Percentiles rank a stretch among this genome's conserved stretches.
phyloP scores from a whole-genome alignment of 2,888 invertebrate genomes.

The Spicauda simplicius region DNA sequence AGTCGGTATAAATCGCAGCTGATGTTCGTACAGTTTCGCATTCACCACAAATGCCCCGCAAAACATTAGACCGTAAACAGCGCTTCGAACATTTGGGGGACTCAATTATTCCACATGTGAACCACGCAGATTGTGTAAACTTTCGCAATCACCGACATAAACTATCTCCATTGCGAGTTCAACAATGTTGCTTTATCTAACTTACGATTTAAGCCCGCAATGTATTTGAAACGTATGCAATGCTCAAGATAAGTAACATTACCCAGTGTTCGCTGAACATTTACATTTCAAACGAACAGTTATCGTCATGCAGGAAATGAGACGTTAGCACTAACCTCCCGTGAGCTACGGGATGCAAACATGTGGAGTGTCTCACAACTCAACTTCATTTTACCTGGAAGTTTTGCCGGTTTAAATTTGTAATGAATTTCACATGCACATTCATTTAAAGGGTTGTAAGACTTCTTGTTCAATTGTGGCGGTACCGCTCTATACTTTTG shows the following conservation, averaged over 20 bases:
- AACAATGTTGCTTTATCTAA: constrained; percentile 26
- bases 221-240: constrained; percentile 29
- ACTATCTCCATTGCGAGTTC: constrained; percentile 33
- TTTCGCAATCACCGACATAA: constrained; percentile 29
- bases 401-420: constrained; percentile 13
- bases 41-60: constrained; percentile 31
- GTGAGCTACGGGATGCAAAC: constrained; percentile 33
- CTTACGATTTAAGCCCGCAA: constrained; percentile 23
- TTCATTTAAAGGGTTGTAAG: too few species aligned
- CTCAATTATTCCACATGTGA: constrained; percentile 36
- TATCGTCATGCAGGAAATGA: constrained; percentile 38
- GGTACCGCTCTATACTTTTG: too few species aligned
- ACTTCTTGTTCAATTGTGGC: too few species aligned
- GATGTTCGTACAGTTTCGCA: constrained; percentile 32
- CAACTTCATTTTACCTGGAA: constrained; percentile 18
- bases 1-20: constrained; percentile 32
- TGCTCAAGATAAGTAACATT: constrained; percentile 19
- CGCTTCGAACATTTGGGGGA: constrained; percentile 36
- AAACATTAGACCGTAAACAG: constrained; percentile 37
- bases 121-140: constrained; percentile 26
- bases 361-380: constrained; percentile 28
- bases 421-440: background rate
- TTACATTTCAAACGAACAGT: constrained; percentile 39
- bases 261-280: constrained; percentile 29
- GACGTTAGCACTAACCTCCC: constrained; percentile 36